Conservation (phyloP, 2,888 invertebrate species). For the Mesorhabditis spiculigera region DNA sequence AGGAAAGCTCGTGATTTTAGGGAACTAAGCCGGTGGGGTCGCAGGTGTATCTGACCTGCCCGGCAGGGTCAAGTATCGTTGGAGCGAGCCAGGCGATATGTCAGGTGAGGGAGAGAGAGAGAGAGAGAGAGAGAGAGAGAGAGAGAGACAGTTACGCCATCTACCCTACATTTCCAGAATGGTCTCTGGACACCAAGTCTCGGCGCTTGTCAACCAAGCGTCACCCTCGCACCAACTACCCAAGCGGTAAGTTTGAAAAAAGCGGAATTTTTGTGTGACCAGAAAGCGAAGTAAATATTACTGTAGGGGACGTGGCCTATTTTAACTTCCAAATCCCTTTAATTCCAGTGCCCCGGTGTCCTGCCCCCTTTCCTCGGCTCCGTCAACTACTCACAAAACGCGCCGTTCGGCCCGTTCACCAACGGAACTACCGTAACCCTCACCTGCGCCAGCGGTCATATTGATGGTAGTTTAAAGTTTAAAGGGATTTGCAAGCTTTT, state of each 20-base stretch:
- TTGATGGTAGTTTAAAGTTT: not conserved
- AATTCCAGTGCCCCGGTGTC: slow-evolving; percentile 1
- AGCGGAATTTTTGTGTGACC: too few species aligned
- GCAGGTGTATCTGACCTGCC: not conserved
- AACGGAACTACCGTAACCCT: slow-evolving; percentile 3
- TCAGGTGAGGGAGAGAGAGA: not conserved
- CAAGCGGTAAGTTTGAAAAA: too few species aligned
- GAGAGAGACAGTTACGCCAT: too few species aligned
- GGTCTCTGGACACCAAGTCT: too few species aligned
- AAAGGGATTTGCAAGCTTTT: too few species aligned
- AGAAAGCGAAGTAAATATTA: too few species aligned
- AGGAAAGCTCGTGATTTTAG: not conserved
- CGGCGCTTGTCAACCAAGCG: too few species aligned
- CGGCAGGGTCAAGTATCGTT: not conserved
- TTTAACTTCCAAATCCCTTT: not conserved
- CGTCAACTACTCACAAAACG: not conserved
- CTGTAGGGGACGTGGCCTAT: too few species aligned
- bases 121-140: too few species aligned
- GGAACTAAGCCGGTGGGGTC: not conserved
- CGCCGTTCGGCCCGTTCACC: slow-evolving; percentile 5
- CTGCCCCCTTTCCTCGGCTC: not conserved
- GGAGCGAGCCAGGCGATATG: not conserved
- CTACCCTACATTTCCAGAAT: too few species aligned
- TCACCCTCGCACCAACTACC: too few species aligned
- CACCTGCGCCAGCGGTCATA: not conserved